These are phyloP conservation scores for Chloroceryle inda DNA, from an alignment of 2,797 vertebrate species.

Conservation along the genomic window DNA sequence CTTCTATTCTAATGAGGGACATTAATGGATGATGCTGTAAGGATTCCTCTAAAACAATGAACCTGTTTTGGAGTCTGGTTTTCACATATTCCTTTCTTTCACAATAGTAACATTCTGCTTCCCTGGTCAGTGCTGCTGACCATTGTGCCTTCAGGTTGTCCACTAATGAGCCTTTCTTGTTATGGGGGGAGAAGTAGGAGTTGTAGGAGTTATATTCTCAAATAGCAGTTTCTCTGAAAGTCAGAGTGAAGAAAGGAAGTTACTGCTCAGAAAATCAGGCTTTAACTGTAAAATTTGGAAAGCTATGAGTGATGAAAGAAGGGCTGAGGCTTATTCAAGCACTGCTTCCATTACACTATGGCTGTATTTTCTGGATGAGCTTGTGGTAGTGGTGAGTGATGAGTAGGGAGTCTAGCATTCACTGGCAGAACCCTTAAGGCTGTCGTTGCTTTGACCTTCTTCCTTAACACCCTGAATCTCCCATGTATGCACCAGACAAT, in stretches of 20 bases:
- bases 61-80: background rate
- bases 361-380: slow-evolving; percentile 46
- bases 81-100: background rate
- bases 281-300: slow-evolving; percentile 28
- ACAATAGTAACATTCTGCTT: background rate
- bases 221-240: background rate
- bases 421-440: background rate
- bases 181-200: background rate
- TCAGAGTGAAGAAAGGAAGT: background rate
- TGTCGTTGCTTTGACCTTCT: slow-evolving; percentile 60
- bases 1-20: background rate
- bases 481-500: background rate
- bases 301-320: background rate
- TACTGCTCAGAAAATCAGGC: slow-evolving; percentile 2
- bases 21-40: background rate
- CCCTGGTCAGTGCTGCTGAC: background rate
- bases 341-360: background rate
- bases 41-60: background rate
- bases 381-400: slow-evolving; percentile 18
- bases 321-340: slow-evolving; percentile 32
- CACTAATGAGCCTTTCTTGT: background rate
- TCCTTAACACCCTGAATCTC: background rate
- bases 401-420: slow-evolving; percentile 5
- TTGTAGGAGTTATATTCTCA: background rate
- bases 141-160: background rate